phyloP scores from a whole-genome alignment of 2,113 vertebrate genomes.

The Uropsilus gracilis region DNA sequence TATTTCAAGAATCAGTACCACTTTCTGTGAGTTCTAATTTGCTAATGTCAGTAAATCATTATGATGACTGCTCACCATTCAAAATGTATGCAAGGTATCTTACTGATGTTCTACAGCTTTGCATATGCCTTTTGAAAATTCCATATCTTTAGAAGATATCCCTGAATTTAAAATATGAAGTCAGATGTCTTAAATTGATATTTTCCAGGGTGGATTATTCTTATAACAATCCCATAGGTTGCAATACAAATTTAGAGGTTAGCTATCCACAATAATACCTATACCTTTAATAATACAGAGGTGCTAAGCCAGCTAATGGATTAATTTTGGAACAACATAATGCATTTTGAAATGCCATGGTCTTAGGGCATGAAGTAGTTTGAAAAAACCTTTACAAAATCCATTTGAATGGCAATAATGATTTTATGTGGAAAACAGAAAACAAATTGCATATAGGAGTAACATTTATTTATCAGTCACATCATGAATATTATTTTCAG shows the following conservation, averaged over 20 bases:
- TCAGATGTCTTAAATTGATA: neutral
- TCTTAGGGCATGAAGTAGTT: neutral
- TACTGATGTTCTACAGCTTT: neutral
- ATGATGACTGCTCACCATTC: neutral
- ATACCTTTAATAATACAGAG: neutral
- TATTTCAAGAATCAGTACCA: neutral
- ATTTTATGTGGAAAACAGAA: slow-evolving; percentile 50
- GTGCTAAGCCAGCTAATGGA: neutral
- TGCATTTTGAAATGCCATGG: neutral
- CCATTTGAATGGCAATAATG: neutral
- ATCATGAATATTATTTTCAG: slow-evolving; percentile 40
- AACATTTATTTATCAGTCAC: slow-evolving; percentile 54
- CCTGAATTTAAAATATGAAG: neutral
- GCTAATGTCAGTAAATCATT: slow-evolving; percentile 6
- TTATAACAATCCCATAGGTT: neutral
- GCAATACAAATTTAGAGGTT: neutral
- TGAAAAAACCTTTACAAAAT: slow-evolving; percentile 13
- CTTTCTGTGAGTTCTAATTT: neutral
- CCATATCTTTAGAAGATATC: slow-evolving; percentile 27
- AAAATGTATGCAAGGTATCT: slow-evolving; percentile 4
- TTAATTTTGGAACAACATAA: neutral
- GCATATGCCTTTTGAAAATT: neutral
- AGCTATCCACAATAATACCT: neutral
- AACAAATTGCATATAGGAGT: slow-evolving; percentile 7
- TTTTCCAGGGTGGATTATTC: neutral